Conservation (phyloP, 1,140 invertebrate genomes). For the Ganaspis sp. region DNA sequence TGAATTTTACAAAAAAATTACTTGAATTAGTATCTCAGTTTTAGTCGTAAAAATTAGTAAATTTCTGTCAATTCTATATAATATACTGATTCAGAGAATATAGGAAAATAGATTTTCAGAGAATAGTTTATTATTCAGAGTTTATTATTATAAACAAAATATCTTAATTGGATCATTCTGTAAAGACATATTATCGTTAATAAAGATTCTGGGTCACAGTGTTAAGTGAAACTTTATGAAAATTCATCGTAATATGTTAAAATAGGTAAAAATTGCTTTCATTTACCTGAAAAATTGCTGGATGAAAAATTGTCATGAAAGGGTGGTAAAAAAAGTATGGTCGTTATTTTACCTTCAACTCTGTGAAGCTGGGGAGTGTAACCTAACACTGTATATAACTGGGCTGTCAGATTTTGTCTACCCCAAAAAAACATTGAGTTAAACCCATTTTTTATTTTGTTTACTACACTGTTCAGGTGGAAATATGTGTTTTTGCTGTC, state of each 20-base stretch:
- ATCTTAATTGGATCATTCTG: too few species aligned
- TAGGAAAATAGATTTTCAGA: too few species aligned
- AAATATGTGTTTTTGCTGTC: not conserved
- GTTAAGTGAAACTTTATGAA: not conserved
- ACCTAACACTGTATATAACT: constrained; percentile 23
- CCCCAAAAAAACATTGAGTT: constrained; percentile 15
- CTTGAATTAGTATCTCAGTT: too few species aligned
- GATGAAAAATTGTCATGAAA: constrained; percentile 8
- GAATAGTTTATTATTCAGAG: too few species aligned
- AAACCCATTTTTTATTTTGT: constrained; percentile 22
- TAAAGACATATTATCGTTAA: too few species aligned
- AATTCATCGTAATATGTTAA: not conserved
- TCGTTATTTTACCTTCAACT: constrained; percentile 22
- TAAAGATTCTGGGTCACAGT: not conserved
- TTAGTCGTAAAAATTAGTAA: too few species aligned
- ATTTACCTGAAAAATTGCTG: not conserved
- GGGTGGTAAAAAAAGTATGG: constrained; percentile 18
- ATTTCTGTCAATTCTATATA: too few species aligned
- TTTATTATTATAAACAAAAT: too few species aligned
- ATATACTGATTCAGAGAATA: too few species aligned
- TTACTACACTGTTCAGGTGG: not conserved
- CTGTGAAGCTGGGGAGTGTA: constrained; percentile 13
- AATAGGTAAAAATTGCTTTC: not conserved
- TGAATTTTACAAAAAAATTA: too few species aligned
- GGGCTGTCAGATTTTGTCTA: constrained; percentile 25